Base-by-base conservation (phyloP, 35 echinoderm and acorn worm genomes). In the Holothuria glaberrima region DNA sequence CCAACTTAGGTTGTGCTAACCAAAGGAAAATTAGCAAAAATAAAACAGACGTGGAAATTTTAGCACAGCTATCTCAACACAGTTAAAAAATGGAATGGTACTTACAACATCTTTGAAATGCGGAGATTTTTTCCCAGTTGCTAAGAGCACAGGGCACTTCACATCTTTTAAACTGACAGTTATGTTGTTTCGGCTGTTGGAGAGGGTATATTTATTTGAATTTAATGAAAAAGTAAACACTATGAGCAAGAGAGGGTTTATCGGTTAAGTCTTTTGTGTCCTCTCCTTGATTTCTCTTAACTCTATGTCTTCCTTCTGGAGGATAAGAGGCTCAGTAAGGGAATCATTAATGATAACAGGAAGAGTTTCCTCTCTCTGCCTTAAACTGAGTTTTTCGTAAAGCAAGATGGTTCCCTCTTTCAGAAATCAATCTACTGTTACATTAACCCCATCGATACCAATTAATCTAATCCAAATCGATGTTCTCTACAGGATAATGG, bases 71-170 rank as follows among this genome's bases (percentile, higher is more conserved):
- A 41, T 41, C 36, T 4, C 36, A 41, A 4, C 7, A 41, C 7
- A 41, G 36, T 41, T 41, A 41, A 41, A 41, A 7, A 7, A 41
- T 7, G 36, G 7, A 41, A 5, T 78, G 21, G 46, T 59, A 93
- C 97, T 77, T 89, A 99, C 97, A 67, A 99, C 97, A 61, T 99
- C 97, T 30, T 94, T 90, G 35, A 84, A 76, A 89, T 99, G 97
- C 9, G 97, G 97, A 17, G 97, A 99, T 22, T 93, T 75, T 38
- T 66, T 72, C 17, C 97, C 97, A 12, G 97, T 99, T 28, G 94
- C 91, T 30, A 99, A 74, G 16, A 99, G 86, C 57, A 93, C 84
- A 20, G 97, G 97, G 38, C 71, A 70, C 29, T 61, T 90, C 24
- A 99, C 32, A 24, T 92, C 88, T 75, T 99, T 95, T 70, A 99